Percentiles rank a stretch among this genome's conserved stretches.
Evolutionary conservation across 2,113 vertebrate genomes (phyloP).

Genomic region (Macroglossus sobrinus): DNA sequence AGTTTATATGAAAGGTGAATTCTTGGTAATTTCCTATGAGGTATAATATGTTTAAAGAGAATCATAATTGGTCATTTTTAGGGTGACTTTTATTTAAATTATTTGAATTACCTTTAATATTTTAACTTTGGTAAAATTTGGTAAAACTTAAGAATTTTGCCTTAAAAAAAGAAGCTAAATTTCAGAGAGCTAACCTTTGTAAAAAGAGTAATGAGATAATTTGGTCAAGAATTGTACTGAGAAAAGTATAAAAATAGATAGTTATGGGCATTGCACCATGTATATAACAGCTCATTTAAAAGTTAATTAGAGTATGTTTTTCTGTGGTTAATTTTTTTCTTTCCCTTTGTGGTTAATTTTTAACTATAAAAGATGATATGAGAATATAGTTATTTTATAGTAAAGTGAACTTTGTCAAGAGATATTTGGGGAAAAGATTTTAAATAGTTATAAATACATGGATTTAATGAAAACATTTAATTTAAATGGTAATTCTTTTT

Average conservation of each 20-base stretch:
- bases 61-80: constrained; percentile 15
- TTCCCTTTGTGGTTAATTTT: neutral
- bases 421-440: neutral
- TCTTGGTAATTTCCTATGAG: constrained; percentile 28
- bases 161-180: neutral
- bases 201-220: neutral
- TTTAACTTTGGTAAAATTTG: constrained; percentile 2
- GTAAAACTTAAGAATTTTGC: constrained; percentile 3
- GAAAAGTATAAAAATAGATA: neutral
- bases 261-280: neutral
- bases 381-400: neutral
- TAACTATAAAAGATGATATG: neutral
- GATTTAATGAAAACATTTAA: neutral
- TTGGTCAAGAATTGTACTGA: neutral
- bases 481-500: neutral
- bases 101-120: constrained; percentile 22
- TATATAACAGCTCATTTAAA: neutral
- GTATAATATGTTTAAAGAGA: constrained; percentile 41
- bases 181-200: neutral
- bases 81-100: constrained; percentile 7
- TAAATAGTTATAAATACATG: neutral
- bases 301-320: neutral
- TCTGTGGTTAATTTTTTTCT: too few relatives aligned
- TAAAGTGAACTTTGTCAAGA: neutral
- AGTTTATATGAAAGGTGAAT: constrained; percentile 30